Evolutionary conservation across 2,113 vertebrate genomes (phyloP).

Genomic region (Pygoscelis antarcticus): DNA sequence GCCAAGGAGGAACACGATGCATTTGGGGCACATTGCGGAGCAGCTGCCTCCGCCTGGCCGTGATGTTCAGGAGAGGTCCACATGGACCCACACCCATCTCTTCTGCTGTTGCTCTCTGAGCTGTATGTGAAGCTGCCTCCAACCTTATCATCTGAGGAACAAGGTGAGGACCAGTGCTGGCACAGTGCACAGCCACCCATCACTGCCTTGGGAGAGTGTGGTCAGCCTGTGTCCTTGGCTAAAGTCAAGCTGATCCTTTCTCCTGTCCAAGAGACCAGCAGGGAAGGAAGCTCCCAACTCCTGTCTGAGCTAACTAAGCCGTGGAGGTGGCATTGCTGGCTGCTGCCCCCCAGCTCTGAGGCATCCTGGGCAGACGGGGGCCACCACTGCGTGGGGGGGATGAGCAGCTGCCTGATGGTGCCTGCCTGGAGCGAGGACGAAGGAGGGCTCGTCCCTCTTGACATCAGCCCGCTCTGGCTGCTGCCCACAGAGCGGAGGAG

Average conservation of each 20-base stretch:
- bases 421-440: not conserved
- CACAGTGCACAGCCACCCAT: not conserved
- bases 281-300: not conserved
- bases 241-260: not conserved
- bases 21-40: not conserved
- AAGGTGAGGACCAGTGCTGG: not conserved
- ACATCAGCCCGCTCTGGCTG: not conserved
- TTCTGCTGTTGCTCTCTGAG: not conserved
- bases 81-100: not conserved
- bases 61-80: not conserved
- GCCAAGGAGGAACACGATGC: not conserved
- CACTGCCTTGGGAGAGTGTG: not conserved
- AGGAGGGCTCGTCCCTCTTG: not conserved
- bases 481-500: not conserved
- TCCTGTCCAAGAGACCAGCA: not conserved
- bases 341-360: not conserved
- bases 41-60: not conserved
- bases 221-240: not conserved
- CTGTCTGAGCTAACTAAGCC: not conserved
- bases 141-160: not conserved
- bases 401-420: not conserved
- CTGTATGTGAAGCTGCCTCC: not conserved
- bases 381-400: fast-evolving
- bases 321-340: not conserved
- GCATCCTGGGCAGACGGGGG: fast-evolving